A percentile compares a stretch with the other conserved stretches of the same genome.
Evolutionary conservation across 1,140 invertebrate genomes (phyloP).

Genomic region (Drosophila setifemur): DNA sequence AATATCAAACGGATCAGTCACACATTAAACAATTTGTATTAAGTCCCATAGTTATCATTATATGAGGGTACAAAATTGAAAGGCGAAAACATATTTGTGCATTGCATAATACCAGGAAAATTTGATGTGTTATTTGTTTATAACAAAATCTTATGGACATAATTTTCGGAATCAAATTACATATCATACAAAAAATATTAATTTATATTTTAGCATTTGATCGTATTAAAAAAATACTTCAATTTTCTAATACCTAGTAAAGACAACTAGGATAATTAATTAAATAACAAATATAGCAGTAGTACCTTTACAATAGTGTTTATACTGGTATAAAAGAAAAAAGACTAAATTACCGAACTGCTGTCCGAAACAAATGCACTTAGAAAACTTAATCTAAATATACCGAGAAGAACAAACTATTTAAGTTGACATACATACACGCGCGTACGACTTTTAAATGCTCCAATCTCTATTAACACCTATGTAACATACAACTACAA

Average conservation of each 20-base stretch:
- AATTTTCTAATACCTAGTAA: background rate
- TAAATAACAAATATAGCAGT: conserved; percentile 7
- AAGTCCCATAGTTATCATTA: no score
- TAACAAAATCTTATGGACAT: background rate
- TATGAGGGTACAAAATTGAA: no score
- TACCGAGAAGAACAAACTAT: conserved; percentile 27
- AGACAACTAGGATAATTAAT: conserved; percentile 12
- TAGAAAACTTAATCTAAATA: conserved; percentile 42
- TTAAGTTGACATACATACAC: conserved; percentile 18
- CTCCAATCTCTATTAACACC: conserved; percentile 40
- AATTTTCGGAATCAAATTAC: background rate
- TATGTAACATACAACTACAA: conserved; percentile 1
- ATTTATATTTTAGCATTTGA: background rate
- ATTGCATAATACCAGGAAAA: no score
- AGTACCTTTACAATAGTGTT: conserved; percentile 72
- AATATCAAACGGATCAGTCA: background rate
- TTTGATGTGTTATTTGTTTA: background rate
- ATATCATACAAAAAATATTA: background rate
- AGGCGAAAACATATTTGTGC: no score
- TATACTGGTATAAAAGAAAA: conserved; percentile 73
- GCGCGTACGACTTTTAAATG: conserved; percentile 7
- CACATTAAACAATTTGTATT: background rate
- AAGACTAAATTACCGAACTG: conserved; percentile 63
- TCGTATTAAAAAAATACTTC: background rate
- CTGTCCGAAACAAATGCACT: conserved; percentile 42